Evolutionary conservation across 2,797 vertebrate species (phyloP).

Genomic region (Neopelma chrysocephalum): DNA sequence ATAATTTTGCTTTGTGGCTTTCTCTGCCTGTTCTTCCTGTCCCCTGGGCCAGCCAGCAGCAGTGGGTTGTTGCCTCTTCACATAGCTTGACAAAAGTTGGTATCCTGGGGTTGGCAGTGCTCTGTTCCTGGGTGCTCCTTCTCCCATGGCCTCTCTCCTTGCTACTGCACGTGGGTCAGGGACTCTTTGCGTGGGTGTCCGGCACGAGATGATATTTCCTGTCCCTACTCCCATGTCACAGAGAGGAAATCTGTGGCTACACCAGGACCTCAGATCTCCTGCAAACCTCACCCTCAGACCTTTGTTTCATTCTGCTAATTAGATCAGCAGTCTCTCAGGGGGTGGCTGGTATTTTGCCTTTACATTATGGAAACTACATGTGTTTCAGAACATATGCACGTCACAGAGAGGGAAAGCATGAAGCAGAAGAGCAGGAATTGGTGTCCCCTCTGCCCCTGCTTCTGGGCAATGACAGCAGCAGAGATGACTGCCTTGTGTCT

Average conservation of each 20-base stretch:
- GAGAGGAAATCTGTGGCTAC: conserved; percentile 2
- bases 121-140: not conserved
- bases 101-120: not conserved
- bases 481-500: not conserved
- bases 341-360: not conserved
- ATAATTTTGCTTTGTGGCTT: not conserved
- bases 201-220: not conserved
- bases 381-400: not conserved
- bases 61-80: not conserved
- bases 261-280: not conserved
- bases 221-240: not conserved
- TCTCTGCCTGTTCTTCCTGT: not conserved
- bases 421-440: not conserved
- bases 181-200: not conserved
- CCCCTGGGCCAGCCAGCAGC: not conserved
- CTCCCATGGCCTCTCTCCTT: not conserved
- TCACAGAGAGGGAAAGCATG: not conserved
- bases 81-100: not conserved
- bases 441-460: not conserved
- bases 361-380: not conserved
- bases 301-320: not conserved
- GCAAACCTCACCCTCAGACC: not conserved
- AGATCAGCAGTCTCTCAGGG: not conserved
- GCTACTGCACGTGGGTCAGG: fast-evolving
- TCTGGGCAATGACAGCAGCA: not conserved